phyloP scores from a whole-genome alignment of 1,140 invertebrate genomes.

The Drosophila nigrodunni region DNA sequence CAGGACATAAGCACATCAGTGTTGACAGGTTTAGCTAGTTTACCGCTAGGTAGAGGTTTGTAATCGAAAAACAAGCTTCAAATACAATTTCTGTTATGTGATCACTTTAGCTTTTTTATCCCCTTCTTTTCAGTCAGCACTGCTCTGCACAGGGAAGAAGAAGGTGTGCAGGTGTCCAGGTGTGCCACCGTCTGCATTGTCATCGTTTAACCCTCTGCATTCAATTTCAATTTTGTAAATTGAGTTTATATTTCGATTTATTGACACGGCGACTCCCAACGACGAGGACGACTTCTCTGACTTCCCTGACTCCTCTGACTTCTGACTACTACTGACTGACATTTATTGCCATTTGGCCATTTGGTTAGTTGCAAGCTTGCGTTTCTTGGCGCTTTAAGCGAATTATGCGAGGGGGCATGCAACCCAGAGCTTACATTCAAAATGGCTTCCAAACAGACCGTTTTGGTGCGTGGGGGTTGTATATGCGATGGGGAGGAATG shows the following conservation, averaged over 20 bases:
- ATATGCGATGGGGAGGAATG: neutral
- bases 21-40: no score
- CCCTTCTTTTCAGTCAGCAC: no score
- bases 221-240: constrained; percentile 81
- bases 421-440: constrained; percentile 23
- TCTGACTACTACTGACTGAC: constrained; percentile 41
- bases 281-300: constrained; percentile 55
- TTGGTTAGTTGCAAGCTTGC: constrained; percentile 50
- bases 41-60: no score
- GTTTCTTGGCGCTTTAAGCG: constrained; percentile 69
- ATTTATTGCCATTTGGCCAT: constrained; percentile 75
- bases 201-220: constrained; percentile 70
- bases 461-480: constrained; percentile 15
- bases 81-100: no score
- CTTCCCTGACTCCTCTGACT: constrained; percentile 61
- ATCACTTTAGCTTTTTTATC: no score
- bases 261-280: constrained; percentile 63
- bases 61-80: no score
- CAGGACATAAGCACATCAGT: constrained; percentile 21
- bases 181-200: constrained; percentile 47
- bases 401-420: constrained; percentile 48
- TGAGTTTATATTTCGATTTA: constrained; percentile 82
- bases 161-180: constrained; percentile 67
- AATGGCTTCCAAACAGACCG: constrained; percentile 45
- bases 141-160: neutral